Evolutionary conservation across 2,113 vertebrate species (phyloP).

Genomic region (Caranx melampygus): DNA sequence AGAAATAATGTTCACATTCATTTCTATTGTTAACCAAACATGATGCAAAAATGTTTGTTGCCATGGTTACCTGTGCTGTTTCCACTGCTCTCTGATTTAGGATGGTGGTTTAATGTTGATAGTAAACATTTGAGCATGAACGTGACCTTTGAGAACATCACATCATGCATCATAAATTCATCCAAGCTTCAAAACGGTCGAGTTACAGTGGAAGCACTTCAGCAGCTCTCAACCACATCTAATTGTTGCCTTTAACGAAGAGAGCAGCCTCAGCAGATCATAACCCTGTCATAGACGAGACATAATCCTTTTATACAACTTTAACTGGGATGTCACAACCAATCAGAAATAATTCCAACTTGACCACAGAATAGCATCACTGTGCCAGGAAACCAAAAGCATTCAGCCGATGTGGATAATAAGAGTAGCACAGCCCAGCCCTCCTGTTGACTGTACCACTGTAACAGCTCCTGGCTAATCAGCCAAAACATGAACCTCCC

Average conservation of each 20-base stretch:
- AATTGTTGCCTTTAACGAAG: neutral
- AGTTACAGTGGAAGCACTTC: no score
- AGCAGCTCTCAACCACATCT: neutral
- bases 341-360: neutral
- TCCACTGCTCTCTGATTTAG: neutral
- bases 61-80: neutral
- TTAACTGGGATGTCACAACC: neutral
- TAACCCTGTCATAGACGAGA: neutral
- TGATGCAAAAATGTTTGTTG: neutral
- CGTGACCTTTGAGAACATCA: no score
- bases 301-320: neutral
- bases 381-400: neutral
- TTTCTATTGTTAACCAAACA: neutral
- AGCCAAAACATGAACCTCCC: slow-evolving; percentile 28
- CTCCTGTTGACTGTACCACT: neutral
- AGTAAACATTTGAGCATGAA: neutral
- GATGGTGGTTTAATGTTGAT: neutral
- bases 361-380: neutral
- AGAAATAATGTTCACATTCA: neutral
- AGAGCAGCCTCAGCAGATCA: neutral
- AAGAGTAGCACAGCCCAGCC: neutral
- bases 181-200: no score
- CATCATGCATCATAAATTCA: no score
- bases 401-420: neutral
- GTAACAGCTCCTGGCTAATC: slow-evolving; percentile 30